Evolutionary conservation across 2,888 invertebrate genomes (phyloP), one percentile per base, ranked within the genome.

Genomic region (Scaptomyza flava): DNA sequence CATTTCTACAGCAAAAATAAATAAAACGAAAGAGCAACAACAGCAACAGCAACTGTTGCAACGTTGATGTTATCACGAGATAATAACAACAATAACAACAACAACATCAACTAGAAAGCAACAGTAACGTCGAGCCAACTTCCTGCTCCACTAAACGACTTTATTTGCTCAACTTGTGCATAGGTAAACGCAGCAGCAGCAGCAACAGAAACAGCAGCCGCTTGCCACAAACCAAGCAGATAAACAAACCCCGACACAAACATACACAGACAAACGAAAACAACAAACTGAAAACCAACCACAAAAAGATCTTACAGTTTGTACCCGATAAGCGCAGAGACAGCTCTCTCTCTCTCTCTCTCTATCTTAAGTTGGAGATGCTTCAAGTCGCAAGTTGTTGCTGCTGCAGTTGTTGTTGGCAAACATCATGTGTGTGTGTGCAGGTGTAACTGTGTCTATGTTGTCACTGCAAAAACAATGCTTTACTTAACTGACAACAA

Each of bases 391-490:
- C 67, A 65, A 68, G 74, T 69, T 77, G 77, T n/a, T 68, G 57
- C 62, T 78, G 68, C 54, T 63, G 64, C 62, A 58, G 64, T 54
- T 63, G 64, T 53, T 63, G 64, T 57, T 50, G 66, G 71, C 64
- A 86, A 84, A 84, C 81, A 81, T 75, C 85, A 81, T 72, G 68
- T 42, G 59, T 65, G 64, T 69, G 62, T 80, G 61, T 66, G 71
- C 64, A 66, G 63, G 65, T 72, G 81, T 56, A 65, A 69, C 60
- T 68, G 57, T 74, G 66, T 73, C 64, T 62, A 41, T 79, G 72
- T 80, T 77, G 72, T 70, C 66, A 47, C 71, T 62, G 84, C 78
- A 74, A 82, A 88, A 88, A 88, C 89, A 82, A 86, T 86, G 83
- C 67, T 68, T 66, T 61, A 64, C 77, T 72, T 68, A 66, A 72